Conservation (phyloP, 1,140 invertebrate species). For the Drosophila parvula region DNA sequence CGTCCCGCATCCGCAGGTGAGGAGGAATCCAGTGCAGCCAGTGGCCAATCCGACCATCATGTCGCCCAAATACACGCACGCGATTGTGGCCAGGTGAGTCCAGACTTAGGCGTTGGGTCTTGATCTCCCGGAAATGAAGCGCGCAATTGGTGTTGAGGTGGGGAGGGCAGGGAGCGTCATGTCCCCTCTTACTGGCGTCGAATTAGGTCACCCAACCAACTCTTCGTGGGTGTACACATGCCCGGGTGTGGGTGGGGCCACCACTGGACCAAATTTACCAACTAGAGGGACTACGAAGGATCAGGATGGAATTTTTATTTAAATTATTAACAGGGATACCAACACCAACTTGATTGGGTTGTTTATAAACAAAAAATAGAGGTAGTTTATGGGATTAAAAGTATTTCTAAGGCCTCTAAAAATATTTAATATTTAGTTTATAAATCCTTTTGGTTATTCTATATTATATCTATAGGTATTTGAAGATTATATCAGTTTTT, state of each 20-base stretch:
- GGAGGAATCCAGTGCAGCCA: constrained; percentile 17
- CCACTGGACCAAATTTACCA: not conserved
- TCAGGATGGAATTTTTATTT: not conserved
- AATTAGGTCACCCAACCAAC: constrained; percentile 32
- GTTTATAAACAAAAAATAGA: not conserved
- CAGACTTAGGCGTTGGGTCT: not conserved
- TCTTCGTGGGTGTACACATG: constrained; percentile 33
- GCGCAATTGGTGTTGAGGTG: constrained; percentile 4
- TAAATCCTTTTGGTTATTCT: not conserved
- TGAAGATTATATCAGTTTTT: no score
- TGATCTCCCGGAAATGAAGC: not conserved
- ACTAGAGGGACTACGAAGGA: not conserved
- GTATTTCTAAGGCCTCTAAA: not conserved
- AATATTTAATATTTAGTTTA: not conserved
- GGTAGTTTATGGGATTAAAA: not conserved
- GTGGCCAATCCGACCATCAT: constrained; percentile 43
- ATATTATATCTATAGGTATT: no score
- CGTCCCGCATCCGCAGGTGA: constrained; percentile 16
- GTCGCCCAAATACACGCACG: constrained; percentile 76
- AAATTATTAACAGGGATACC: not conserved
- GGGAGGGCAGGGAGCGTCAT: constrained; percentile 28
- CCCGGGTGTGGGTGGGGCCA: constrained; percentile 26
- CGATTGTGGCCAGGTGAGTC: constrained; percentile 76
- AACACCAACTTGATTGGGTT: not conserved
- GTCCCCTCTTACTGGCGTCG: constrained; percentile 5